phyloP scores from a whole-genome alignment of 2,113 vertebrate genomes.

The Hemichromis elongatus region DNA sequence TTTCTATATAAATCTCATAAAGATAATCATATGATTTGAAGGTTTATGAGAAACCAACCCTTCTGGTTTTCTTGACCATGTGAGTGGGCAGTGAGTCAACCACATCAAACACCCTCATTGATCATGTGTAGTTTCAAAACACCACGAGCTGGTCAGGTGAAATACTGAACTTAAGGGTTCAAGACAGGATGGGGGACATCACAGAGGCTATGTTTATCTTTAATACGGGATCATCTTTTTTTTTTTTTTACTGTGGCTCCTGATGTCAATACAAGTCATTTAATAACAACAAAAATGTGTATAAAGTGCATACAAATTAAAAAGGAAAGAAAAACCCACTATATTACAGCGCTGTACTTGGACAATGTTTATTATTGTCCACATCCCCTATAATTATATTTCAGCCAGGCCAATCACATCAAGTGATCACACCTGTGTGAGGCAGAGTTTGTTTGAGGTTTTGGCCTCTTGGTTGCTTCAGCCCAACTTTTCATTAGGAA shows the following conservation, averaged over 20 bases:
- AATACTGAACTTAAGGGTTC: background rate
- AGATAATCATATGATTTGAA: background rate
- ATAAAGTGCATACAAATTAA: too few species aligned
- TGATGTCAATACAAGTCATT: too few species aligned
- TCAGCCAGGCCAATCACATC: background rate
- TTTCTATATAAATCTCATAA: background rate
- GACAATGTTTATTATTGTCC: background rate
- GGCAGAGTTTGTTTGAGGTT: background rate
- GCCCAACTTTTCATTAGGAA: background rate
- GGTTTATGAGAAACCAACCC: background rate
- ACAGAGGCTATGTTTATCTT: background rate
- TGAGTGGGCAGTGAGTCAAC: background rate
- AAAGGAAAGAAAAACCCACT: too few species aligned
- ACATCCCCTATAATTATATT: too few species aligned
- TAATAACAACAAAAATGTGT: too few species aligned
- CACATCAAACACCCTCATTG: background rate
- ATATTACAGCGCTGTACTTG: background rate
- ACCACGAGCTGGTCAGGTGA: background rate
- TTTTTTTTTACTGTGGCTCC: background rate
- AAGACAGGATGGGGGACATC: background rate
- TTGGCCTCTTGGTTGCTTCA: background rate
- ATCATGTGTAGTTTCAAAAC: background rate
- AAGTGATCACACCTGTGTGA: background rate
- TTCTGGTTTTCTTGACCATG: background rate
- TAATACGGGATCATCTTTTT: background rate